phyloP scores from a whole-genome alignment of 2,888 invertebrate species.

The Chymomyza amoena region DNA sequence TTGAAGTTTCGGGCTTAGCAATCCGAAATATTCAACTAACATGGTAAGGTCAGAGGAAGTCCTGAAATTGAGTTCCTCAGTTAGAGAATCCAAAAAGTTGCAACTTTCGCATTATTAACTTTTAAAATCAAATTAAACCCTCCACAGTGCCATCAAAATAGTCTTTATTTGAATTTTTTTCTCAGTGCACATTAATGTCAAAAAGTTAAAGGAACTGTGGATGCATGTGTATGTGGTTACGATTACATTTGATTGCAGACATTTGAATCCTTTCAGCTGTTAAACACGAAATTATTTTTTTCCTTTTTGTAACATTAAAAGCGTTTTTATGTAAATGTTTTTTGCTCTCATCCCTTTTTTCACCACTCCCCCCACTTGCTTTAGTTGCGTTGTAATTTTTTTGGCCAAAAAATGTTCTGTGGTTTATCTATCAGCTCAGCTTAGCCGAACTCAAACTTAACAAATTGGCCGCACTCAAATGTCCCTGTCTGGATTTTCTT shows the following conservation, averaged over 20 bases:
- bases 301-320: conserved; percentile 46
- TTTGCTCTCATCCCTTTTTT: conserved; percentile 16
- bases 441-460: background rate
- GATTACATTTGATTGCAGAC: conserved; percentile 35
- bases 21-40: too few species aligned
- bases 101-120: too few species aligned
- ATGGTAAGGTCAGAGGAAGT: too few species aligned
- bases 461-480: background rate
- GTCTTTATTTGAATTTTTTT: background rate
- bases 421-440: conserved; percentile 1
- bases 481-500: background rate
- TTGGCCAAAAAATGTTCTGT: background rate
- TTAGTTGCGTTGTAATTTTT: background rate
- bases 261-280: conserved; percentile 34
- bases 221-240: conserved; percentile 13
- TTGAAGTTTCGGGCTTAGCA: too few species aligned
- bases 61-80: too few species aligned
- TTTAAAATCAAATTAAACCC: background rate
- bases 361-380: background rate
- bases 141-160: background rate
- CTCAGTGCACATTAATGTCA: background rate
- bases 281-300: background rate
- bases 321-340: conserved; percentile 49
- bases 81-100: too few species aligned
- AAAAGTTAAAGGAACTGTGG: background rate